A percentile compares a stretch with the other conserved stretches of the same genome.
phyloP scores from a whole-genome alignment of 2,113 vertebrate species.

The Alouatta palliata region DNA sequence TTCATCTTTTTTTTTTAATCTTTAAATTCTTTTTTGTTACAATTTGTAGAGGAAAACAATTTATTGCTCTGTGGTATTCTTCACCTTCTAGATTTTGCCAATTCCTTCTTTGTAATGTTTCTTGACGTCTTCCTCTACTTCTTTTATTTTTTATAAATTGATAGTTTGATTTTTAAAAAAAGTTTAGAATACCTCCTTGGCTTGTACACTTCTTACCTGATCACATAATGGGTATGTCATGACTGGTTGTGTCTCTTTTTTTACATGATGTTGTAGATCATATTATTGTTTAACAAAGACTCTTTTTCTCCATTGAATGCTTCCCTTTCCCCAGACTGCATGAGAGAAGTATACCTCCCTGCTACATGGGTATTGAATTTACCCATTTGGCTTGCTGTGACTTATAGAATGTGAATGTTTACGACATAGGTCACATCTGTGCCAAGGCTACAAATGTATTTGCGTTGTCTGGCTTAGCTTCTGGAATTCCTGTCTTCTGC shows the following conservation, averaged over 20 bases:
- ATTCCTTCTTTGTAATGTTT: background rate
- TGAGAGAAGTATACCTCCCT: background rate
- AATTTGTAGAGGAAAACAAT: background rate
- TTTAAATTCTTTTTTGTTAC: background rate
- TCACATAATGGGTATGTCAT: background rate
- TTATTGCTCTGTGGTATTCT: background rate
- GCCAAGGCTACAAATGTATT: background rate
- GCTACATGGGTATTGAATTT: background rate
- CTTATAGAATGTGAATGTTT: background rate
- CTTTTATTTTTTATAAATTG: background rate
- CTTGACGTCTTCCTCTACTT: background rate
- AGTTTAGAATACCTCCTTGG: background rate
- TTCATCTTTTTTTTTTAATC: background rate
- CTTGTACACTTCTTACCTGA: background rate
- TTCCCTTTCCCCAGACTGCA: background rate
- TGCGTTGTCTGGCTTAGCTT: background rate
- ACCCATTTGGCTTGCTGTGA: background rate
- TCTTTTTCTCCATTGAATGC: background rate
- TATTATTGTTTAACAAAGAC: background rate
- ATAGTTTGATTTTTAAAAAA: background rate
- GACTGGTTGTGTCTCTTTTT: background rate
- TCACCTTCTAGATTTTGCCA: background rate
- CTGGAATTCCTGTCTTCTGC: background rate
- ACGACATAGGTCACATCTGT: background rate
- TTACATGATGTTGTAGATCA: background rate